Base-by-base conservation (phyloP, 1,140 invertebrate genomes). In the Akabosia matsudoensis region DNA sequence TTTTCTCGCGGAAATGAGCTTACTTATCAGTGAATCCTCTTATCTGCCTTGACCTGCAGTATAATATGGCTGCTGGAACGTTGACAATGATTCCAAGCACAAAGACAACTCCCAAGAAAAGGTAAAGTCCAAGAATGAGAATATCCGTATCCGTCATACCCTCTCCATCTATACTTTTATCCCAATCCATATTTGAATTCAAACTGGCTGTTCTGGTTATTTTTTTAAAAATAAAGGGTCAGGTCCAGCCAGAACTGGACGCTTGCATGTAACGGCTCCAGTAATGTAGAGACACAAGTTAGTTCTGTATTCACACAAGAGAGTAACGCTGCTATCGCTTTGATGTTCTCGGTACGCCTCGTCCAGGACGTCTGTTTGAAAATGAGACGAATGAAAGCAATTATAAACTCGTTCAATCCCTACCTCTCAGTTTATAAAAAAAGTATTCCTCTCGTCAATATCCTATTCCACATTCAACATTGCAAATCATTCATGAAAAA, bases 1-100 rank as follows among this genome's bases (percentile, higher is more conserved):
- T 30, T 34, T 72, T 45, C n/a, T n/a, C n/a, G n/a, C n/a, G n/a
- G n/a, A 4, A 37, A 7, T 14, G 2, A 56, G 33, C 74, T 79
- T 74, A 79, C 78, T 76, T 79, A 73, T 79, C 78, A 24, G 75
- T 73, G 26, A 75, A 54, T 18, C 75, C 74, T 18, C 78, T 70
- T 24, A 75, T 77, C 28, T 76, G 78, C 52, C 76, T 79, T 4
- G 78, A 79, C 16, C 61, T 31, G 24, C 67, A 16, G 67, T 77
- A 79, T 54, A 79, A 37, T 64, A 74, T 31, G 3, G 33, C 18
- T 1, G 76, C 54, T 1, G 78, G 78, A 33, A 73, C 26, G 34
- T 79, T 79, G 7, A 54, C 31, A 26, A 74, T 18, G n/a, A 77
- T 14, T 61, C 78, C 78, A 45, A 72, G 22, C 3, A 64, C 13